Conservation (phyloP, 2,888 invertebrate species). For the Acheta domesticus region DNA sequence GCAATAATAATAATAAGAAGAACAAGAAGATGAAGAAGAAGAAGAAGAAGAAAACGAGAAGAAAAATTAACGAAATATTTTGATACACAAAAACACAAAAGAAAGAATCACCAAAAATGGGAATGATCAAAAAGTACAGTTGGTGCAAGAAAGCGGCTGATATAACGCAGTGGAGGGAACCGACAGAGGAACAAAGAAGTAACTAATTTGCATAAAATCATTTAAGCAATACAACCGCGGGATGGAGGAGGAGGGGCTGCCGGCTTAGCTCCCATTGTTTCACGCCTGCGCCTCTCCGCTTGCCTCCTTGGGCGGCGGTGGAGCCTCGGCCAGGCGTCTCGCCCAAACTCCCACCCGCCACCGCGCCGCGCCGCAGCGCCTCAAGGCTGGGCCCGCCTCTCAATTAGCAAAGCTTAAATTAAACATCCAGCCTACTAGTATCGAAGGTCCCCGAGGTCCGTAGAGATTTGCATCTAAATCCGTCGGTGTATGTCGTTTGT, state of each 20-base stretch:
- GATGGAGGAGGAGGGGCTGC: not conserved
- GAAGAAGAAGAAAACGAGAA: too few relatives aligned
- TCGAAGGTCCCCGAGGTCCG: not conserved
- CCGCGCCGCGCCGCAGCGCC: not conserved
- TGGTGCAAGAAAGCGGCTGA: too few relatives aligned
- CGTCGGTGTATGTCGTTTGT: not conserved
- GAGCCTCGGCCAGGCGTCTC: not conserved
- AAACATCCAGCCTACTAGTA: slow-evolving; percentile 7
- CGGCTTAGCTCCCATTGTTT: not conserved
- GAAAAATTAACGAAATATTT: too few relatives aligned
- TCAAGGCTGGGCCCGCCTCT: not conserved
- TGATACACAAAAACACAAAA: too few relatives aligned
- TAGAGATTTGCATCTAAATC: not conserved
- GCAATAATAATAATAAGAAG: too few relatives aligned
- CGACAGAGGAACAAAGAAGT: too few relatives aligned
- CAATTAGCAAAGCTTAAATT: slow-evolving; percentile 2
- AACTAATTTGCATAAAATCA: too few relatives aligned
- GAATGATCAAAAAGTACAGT: too few relatives aligned
- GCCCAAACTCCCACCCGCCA: not conserved
- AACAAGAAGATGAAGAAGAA: too few relatives aligned
- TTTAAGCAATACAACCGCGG: too few relatives aligned
- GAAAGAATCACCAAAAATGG: too few relatives aligned
- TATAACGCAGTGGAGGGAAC: too few relatives aligned
- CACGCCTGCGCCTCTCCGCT: not conserved
- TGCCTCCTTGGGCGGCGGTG: not conserved